Evolutionary conservation across 2,113 vertebrate species (phyloP), one percentile per base, ranked within the genome.

Genomic region (Cyanistes caeruleus): DNA sequence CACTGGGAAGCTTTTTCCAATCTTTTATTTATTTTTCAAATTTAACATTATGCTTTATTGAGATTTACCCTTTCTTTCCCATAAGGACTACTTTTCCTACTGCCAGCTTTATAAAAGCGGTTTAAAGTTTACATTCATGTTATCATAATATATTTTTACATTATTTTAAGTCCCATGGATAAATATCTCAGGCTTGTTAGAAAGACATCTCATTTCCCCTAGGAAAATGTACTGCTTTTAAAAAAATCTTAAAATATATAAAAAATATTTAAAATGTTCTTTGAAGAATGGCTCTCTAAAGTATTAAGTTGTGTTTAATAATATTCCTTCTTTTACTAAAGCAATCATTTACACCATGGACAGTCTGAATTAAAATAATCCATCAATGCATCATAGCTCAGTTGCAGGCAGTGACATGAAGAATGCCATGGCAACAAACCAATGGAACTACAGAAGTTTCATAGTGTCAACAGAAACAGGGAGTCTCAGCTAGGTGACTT

Each of bases 361-460:
- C 60, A 89, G 52, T 86, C 80, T 93, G 67, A 96, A 91, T 85
- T 97, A 97, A 97, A 96, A 95, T 96, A 96, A 94, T 95, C 91
- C 87, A 94, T 91, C 91, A 95, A 69, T 62, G 43, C 85, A 90
- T 92, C 73, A 83, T 68, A 79, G 69, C 80, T 94, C 72, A 84
- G 76, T 89, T 95, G 58, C 84, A 79, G 75, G 76, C 87, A 95
- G 84, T 75, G 73, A 86, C 46, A 89, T 3, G 25, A 67, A 94
- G 72, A 94, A 76, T 58, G 31, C 56, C 72, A 94, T 75, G 87
- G 69, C 84, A 94, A 97, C 73, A 90, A 94, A 83, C 60, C 51
- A 62, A 17, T 35, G 63, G 37, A 86, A 77, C 18, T 73, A 35
- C 0, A 67, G 46, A 86, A 84, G 51, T 83, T 93, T 79, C 87